These are phyloP conservation scores for Eilema caniola DNA, from an alignment of 2,888 invertebrate genomes.

Conservation along the genomic window DNA sequence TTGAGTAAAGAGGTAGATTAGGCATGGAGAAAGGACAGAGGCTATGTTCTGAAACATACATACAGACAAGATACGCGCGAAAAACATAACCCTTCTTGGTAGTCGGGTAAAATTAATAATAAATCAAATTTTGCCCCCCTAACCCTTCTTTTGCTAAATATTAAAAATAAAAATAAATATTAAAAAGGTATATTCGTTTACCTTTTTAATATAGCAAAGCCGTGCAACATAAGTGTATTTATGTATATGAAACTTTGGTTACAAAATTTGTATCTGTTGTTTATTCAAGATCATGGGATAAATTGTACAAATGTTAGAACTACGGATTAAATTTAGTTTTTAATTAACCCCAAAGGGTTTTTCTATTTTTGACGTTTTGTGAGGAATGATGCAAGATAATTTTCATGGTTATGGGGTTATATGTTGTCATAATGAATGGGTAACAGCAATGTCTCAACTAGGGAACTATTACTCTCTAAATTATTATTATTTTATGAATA, in stretches of 20 bases:
- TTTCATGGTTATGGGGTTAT: neutral
- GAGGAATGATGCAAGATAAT: neutral
- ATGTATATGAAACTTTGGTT: slow-evolving; percentile 10
- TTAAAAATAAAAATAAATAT: slow-evolving; percentile 5
- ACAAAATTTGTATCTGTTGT: slow-evolving; percentile 40
- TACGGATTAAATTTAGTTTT: slow-evolving; percentile 33
- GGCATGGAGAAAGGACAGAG: too few species aligned
- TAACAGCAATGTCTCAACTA: too few species aligned
- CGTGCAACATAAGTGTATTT: slow-evolving; percentile 6
- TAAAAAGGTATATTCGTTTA: too few species aligned
- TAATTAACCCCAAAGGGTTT: slow-evolving; percentile 42
- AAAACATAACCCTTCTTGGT: too few species aligned
- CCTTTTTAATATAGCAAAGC: slow-evolving; percentile 21
- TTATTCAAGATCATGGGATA: slow-evolving; percentile 47
- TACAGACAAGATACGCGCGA: too few species aligned
- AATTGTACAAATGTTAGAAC: slow-evolving; percentile 46
- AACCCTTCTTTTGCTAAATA: neutral
- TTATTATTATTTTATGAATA: too few species aligned
- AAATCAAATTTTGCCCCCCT: neutral
- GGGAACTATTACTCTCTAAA: too few species aligned
- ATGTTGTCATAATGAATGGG: neutral
- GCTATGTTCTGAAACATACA: too few species aligned
- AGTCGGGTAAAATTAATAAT: too few species aligned
- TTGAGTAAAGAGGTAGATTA: too few species aligned
- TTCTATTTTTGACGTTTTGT: slow-evolving; percentile 10